Evolutionary conservation across 2,797 vertebrate genomes (phyloP).

Genomic region (Thunnus albacares): DNA sequence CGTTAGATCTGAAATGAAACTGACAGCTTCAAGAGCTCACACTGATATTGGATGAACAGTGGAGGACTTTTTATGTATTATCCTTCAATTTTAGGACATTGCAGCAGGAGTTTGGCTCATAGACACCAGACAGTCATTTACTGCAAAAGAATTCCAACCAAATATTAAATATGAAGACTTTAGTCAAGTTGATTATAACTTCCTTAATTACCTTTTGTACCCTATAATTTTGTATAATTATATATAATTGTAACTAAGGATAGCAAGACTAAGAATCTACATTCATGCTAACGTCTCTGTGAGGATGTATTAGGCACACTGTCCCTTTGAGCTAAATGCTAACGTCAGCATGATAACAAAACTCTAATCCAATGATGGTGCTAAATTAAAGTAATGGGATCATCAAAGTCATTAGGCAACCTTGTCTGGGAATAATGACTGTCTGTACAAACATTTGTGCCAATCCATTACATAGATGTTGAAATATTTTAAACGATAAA

Average conservation of each 20-base stretch:
- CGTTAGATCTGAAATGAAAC: background rate
- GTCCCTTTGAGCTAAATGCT: background rate
- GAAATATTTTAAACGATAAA: too few relatives aligned
- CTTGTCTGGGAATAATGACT: too few relatives aligned
- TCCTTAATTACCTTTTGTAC: background rate
- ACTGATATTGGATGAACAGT: background rate
- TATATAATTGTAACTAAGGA: background rate
- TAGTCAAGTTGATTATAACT: background rate
- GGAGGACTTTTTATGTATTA: background rate
- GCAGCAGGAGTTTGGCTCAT: background rate
- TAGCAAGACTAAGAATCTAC: background rate
- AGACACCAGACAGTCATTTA: background rate
- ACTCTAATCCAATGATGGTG: too few relatives aligned
- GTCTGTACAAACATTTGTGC: too few relatives aligned
- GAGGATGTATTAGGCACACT: background rate
- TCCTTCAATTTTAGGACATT: background rate
- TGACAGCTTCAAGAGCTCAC: background rate
- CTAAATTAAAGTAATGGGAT: too few relatives aligned
- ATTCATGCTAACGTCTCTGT: background rate
- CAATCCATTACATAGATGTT: too few relatives aligned
- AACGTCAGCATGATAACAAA: background rate
- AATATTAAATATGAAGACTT: conserved; percentile 4
- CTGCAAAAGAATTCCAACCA: background rate
- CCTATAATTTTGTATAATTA: conserved; percentile 8
- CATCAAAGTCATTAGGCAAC: too few relatives aligned